Percentiles rank a stretch among this genome's conserved stretches.
Conservation (phyloP, 2,888 invertebrate species). For the Melikaiella ostensackeni region DNA sequence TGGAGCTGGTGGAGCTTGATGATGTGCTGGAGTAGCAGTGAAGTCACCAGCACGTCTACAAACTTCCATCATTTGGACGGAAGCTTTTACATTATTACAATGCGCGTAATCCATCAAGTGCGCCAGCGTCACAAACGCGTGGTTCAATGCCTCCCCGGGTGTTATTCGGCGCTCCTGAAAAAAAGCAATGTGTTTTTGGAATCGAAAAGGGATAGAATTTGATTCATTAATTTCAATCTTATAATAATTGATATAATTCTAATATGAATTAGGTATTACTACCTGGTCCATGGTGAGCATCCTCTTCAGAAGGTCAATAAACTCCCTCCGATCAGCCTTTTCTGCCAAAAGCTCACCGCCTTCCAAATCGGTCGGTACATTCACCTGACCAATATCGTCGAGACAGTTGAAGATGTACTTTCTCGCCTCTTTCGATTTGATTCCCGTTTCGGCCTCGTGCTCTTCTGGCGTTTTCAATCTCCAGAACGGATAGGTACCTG, state of each 20-base stretch:
- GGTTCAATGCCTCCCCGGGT: conserved; percentile 96
- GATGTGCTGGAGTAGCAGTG: conserved; percentile 77
- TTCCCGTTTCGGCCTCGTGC: conserved; percentile 97
- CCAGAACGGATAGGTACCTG: conserved; percentile 89
- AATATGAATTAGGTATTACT: conserved; percentile 78
- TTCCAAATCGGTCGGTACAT: conserved; percentile 97
- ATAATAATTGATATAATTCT: conserved; percentile 30
- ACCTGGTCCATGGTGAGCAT: conserved; percentile 99
- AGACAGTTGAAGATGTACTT: conserved; percentile 99
- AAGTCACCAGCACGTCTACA: conserved; percentile 79
- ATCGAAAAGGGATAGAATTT: not conserved
- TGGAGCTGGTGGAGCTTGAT: conserved; percentile 79
- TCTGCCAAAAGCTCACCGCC: conserved; percentile 97
- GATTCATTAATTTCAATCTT: conserved; percentile 27
- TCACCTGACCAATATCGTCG: conserved; percentile 98
- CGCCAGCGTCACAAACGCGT: conserved; percentile 95
- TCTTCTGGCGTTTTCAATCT: conserved; percentile 97
- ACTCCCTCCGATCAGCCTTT: conserved; percentile 97
- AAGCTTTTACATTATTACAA: conserved; percentile 97
- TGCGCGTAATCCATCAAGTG: conserved; percentile 98
- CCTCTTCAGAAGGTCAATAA: conserved; percentile 97
- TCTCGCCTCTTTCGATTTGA: conserved; percentile 99
- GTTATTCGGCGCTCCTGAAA: conserved; percentile 93
- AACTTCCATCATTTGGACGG: conserved; percentile 98
- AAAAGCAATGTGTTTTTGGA: not conserved